Conservation (phyloP, 1,140 invertebrate genomes). For the Periplaneta americana region DNA sequence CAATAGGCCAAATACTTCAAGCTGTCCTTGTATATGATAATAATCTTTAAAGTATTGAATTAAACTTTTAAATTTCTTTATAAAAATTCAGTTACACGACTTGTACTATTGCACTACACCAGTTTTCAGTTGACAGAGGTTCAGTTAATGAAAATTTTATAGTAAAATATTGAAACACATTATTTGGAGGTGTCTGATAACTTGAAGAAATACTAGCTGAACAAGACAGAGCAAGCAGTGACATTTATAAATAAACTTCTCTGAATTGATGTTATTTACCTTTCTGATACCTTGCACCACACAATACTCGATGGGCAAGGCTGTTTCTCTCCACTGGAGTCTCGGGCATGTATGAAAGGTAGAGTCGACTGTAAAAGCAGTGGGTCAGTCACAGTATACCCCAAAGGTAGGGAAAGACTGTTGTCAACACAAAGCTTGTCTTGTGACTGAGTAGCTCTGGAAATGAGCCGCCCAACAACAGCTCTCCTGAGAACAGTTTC, state of each 20-base stretch:
- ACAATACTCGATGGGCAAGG: slow-evolving; percentile 55
- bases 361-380: slow-evolving; percentile 11
- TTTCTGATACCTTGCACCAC: slow-evolving; percentile 46
- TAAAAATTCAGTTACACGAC: too few relatives aligned
- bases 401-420: neutral
- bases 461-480: slow-evolving; percentile 27
- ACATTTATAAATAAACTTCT: too few relatives aligned
- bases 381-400: neutral
- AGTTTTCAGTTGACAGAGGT: too few relatives aligned
- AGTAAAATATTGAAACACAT: neutral
- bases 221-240: too few relatives aligned
- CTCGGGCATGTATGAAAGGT: slow-evolving; percentile 6
- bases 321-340: slow-evolving; percentile 27
- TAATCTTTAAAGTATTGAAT: too few relatives aligned
- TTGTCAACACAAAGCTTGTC: neutral
- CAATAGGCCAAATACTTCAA: too few relatives aligned
- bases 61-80: too few relatives aligned
- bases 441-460: neutral
- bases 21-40: too few relatives aligned
- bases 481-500: slow-evolving; percentile 59
- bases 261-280: slow-evolving; percentile 34
- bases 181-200: neutral
- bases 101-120: too few relatives aligned
- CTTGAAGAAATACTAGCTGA: neutral
- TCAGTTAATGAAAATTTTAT: too few relatives aligned